Percentiles rank a stretch among this genome's conserved stretches.
Evolutionary conservation across 2,113 vertebrate genomes (phyloP).

Genomic region (Anarhynchus alexandrinus): DNA sequence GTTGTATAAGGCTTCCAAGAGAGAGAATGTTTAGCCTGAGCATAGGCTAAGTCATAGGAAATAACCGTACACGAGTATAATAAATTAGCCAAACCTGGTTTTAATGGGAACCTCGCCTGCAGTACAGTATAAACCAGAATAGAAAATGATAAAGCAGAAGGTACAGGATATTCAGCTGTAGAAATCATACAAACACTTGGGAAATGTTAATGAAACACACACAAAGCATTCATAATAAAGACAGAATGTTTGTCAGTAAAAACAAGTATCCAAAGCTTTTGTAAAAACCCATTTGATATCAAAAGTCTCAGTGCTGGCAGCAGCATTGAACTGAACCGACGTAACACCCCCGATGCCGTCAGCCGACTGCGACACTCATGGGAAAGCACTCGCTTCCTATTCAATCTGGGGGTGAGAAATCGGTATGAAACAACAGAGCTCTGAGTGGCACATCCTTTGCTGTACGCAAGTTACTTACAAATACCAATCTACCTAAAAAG

Average conservation of each 20-base stretch:
- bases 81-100: conserved; percentile 37
- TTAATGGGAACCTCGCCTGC: conserved; percentile 51
- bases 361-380: not conserved
- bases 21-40: not conserved
- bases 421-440: not conserved
- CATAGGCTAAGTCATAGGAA: not conserved
- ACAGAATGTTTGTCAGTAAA: not conserved
- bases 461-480: accelerated
- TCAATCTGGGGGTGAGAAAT: not conserved
- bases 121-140: not conserved
- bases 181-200: conserved; percentile 38
- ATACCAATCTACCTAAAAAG: not conserved
- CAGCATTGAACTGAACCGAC: not conserved
- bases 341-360: not conserved
- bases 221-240: not conserved
- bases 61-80: not conserved
- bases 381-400: not conserved
- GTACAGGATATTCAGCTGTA: conserved; percentile 7
- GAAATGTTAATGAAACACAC: not conserved
- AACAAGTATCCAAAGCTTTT: conserved; percentile 16
- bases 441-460: not conserved
- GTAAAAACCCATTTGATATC: conserved; percentile 45
- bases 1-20: not conserved
- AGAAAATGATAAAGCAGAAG: conserved; percentile 35
- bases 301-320: conserved; percentile 22